phyloP scores from a whole-genome alignment of 2,113 vertebrate genomes.

The Phyllostomus discolor region DNA sequence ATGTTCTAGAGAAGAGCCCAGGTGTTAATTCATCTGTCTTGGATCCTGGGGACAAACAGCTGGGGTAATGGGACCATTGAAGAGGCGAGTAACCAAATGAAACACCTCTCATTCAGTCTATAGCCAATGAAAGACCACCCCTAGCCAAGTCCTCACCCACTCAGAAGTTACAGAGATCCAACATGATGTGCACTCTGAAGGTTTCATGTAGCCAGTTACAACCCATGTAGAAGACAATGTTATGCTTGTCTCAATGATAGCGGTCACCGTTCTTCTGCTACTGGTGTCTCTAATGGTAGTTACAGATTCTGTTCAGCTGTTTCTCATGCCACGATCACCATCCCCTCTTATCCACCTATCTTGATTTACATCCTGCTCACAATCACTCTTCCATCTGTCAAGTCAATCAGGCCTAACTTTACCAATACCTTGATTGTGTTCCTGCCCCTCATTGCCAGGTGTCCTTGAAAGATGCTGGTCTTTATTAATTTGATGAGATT shows the following conservation, averaged over 20 bases:
- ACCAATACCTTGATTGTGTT: not conserved
- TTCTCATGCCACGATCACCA: not conserved
- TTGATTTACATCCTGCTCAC: not conserved
- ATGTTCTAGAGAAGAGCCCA: not conserved
- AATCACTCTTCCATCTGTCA: not conserved
- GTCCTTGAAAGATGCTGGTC: not conserved
- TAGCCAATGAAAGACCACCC: not conserved
- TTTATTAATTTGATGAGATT: not conserved
- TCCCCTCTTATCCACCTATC: not conserved
- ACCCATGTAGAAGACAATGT: not conserved
- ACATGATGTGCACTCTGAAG: not conserved
- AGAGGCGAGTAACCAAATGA: not conserved
- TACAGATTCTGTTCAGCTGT: not conserved
- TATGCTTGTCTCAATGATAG: not conserved
- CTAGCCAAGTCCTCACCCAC: not conserved
- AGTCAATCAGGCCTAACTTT: not conserved
- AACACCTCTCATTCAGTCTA: not conserved
- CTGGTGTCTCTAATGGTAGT: no score
- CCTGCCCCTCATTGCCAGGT: not conserved
- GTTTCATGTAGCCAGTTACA: not conserved
- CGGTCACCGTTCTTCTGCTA: not conserved
- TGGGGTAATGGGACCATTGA: not conserved
- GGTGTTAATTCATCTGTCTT: not conserved
- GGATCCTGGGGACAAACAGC: not conserved
- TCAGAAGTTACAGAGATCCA: not conserved